Evolutionary conservation across 1,140 invertebrate species (phyloP), one percentile per base, ranked within the genome.

Genomic region (Atta texana): DNA sequence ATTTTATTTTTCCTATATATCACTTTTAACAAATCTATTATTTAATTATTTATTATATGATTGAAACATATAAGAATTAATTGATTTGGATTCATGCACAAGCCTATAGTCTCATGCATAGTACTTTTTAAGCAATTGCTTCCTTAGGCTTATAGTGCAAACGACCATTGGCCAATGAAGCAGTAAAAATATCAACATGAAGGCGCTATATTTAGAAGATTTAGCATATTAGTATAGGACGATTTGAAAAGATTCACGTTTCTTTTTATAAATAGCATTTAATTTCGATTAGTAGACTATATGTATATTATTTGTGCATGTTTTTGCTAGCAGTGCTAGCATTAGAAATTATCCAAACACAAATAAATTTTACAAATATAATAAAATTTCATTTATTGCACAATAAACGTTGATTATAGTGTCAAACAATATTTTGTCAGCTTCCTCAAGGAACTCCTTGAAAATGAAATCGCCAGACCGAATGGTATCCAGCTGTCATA

Each of bases 401-500:
- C 18, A 24, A 71, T 69, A 21, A 78, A 55, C 21, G 24, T 82
- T 34, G 49, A 87, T 63, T 86, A 86, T 14, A 87, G 76, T 71
- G 59, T 63, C 51, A 74, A 88, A 87, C 75, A 63, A 78, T 76
- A 76, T 84, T 87, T 86, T 76, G 74, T 61, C 87, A 95, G 94
- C 91, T 91, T 92, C 94, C 5, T 92, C 94, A n/a, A 90, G 94
- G 57, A 94, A 85, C 85, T 92, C 93, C 5, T 88, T 93, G 94
- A 92, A 97, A 95, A 95, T 95, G 55, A 95, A 96, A n/a, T 97
- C 97, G 0, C 97, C 97, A 0, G 97, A 97, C 91, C 96, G 97
- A 51, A 97, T 98, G 95, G 94, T 96, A 1, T 95, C 96, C 14
- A 97, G 97, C 91, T 97, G 96, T 94, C 97, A 97, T 74, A 94